These are phyloP conservation scores for Saxidomus purpurata DNA, from an alignment of 1,140 invertebrate species.

Conservation along the genomic window DNA sequence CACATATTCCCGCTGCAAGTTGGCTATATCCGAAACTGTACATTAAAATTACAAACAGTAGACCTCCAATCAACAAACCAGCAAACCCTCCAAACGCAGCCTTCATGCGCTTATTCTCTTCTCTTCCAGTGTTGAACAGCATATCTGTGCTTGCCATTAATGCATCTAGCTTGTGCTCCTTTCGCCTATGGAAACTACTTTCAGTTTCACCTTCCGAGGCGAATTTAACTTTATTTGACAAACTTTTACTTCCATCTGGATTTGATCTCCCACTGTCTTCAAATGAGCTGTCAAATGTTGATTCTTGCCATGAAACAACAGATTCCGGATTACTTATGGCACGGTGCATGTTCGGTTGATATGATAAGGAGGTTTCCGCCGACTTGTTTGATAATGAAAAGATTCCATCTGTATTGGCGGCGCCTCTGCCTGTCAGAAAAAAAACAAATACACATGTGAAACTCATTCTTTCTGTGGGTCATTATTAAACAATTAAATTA, in stretches of 20 bases:
- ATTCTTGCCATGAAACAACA: background rate
- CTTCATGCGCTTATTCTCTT: slow-evolving; percentile 45
- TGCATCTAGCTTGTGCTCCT: background rate
- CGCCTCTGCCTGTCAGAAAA: background rate
- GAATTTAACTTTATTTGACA: background rate
- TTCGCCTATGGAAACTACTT: background rate
- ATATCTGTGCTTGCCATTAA: slow-evolving; percentile 3
- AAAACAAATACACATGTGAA: background rate
- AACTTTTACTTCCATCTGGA: background rate
- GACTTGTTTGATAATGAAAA: background rate
- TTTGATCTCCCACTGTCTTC: background rate
- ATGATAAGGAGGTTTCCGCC: background rate
- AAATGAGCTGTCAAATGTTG: slow-evolving; percentile 1
- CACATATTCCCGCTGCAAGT: slow-evolving; percentile 33
- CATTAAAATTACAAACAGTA: slow-evolving; percentile 16
- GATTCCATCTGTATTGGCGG: background rate
- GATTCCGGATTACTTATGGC: background rate
- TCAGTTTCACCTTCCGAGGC: background rate
- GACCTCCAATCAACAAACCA: slow-evolving; percentile 33
- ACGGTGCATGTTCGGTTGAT: background rate
- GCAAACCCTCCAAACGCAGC: slow-evolving; percentile 22
- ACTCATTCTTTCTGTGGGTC: too few relatives aligned
- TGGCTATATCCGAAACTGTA: slow-evolving; percentile 48
- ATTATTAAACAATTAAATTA: too few relatives aligned
- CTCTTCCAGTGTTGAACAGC: slow-evolving; percentile 46